Conservation (phyloP, 92 coral and sea anemone species). For the Pocillopora meandrina region DNA sequence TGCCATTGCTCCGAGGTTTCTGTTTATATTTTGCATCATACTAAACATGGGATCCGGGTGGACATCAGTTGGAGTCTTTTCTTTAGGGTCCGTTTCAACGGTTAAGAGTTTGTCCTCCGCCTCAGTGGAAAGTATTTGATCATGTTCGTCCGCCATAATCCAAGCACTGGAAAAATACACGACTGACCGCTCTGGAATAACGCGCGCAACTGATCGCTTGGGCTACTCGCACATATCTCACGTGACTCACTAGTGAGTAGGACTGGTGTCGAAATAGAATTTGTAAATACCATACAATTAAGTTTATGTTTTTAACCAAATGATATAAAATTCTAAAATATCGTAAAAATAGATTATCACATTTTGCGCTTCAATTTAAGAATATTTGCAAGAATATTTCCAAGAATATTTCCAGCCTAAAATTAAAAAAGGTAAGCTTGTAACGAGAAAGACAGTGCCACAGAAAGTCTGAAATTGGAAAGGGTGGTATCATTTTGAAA, state of each 20-base stretch:
- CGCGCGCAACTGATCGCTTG: constrained; percentile 35
- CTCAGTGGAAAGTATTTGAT: constrained; percentile 29
- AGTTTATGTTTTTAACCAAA: too few species aligned
- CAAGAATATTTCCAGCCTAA: too few species aligned
- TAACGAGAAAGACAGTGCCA: too few species aligned
- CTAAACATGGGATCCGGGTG: constrained; percentile 12
- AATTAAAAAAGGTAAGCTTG: too few species aligned
- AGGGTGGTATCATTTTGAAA: too few species aligned
- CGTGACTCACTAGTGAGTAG: too few species aligned
- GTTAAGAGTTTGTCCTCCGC: constrained; percentile 22
- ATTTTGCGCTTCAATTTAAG: too few species aligned
- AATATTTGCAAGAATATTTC: too few species aligned
- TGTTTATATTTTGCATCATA: constrained; percentile 16
- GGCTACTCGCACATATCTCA: constrained; percentile 35
- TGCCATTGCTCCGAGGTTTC: constrained; percentile 16
- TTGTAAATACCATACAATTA: not conserved
- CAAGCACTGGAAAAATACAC: constrained; percentile 13
- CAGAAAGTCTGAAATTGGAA: too few species aligned
- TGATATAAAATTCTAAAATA: too few species aligned
- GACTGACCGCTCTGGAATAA: constrained; percentile 36
- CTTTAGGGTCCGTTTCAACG: constrained; percentile 26
- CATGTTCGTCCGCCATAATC: not conserved
- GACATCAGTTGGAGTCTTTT: constrained; percentile 28
- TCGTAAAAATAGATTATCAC: too few species aligned
- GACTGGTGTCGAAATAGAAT: constrained; percentile 52